Base-by-base conservation (phyloP, 1,140 invertebrate species). In the Drosophila ironensis region DNA sequence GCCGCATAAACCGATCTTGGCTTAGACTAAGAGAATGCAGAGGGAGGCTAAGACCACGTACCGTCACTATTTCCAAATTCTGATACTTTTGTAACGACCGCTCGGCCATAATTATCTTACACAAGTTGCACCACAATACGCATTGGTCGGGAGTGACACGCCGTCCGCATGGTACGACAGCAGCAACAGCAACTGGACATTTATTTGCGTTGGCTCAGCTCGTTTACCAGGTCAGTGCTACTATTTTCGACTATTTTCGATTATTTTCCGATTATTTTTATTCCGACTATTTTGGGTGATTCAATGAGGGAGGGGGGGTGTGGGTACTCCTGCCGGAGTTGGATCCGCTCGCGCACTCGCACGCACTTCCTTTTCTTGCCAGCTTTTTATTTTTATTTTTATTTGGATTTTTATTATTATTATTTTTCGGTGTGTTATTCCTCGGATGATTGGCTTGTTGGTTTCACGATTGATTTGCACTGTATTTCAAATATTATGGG, bases 41-140 rank as follows among this genome's bases (percentile, higher is more conserved):
- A 24, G 3, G 7, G 17, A 35, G 14, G 28, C 8, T 30, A 11
- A 22, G 20, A 42, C 35, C 22, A 88, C 88, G 44, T 89, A 90
- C 88, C 88, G 88, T 89, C 88, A 90, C 72, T 89, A 87, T 88
- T 87, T 90, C 88, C 88, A 89, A 90, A 80, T 89, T 89, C 69
- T 88, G 69, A 87, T 89, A 87, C 68, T 89, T 88, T 78, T 71
- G 73, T 80, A 89, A 90, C 86, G 82, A 90, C 87, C 89, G 75
- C 88, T 90, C 86, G 89, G 89, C 89, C 89, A 90, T 90, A 90
- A 88, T 90, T 89, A 88, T 89, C 78, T 90, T 90, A 90, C 75
- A 89, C 89, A 89, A 88, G 73, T 78, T 88, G 84, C 74, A 88
- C 89, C 76, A 75, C 77, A 88, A 89, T 89, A 88, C 87, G 75